Evolutionary conservation across 2,888 invertebrate species (phyloP), one percentile per base, ranked within the genome.

Genomic region (Vanessa cardui): DNA sequence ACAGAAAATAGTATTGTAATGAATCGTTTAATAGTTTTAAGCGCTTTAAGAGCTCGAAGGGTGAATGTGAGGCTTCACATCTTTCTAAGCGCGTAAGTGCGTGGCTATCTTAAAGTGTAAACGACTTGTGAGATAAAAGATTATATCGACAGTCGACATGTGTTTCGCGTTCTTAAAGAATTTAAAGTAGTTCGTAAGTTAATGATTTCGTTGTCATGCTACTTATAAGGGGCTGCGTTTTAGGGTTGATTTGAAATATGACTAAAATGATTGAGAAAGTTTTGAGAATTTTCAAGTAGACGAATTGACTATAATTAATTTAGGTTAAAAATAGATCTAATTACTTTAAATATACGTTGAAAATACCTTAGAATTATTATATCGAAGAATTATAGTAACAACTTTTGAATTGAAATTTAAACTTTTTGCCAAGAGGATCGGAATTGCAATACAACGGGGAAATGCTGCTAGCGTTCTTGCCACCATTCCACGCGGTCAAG

Each of bases 101-200:
- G 78, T 73, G 77, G 74, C 73, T 74, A 76, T 76, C 73, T 74
- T 45, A 66, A 66, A 70, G 68, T 71, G 74, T 77, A 74, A 76
- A 60, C 72, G 73, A 74, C 71, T 71, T 71, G 66, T 45, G 61
- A 80, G 83, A 84, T 83, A 85, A 79, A 60, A 64, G 62, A 64
- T 70, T 69, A 74, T 76, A 77, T 78, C 76, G 79, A 73, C 76
- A 74, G 75, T 74, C 76, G 78, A 83, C 87, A 87, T 83, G 78
- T 87, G 84, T 80, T 83, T 76, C 75, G 75, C 78, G 77, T 83
- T 81, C 77, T 72, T 73, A 68, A 74, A 76, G 81, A 82, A 84
- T 85, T 80, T 83, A 79, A 83, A 86, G 84, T 81, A 81, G 80
- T 78, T 72, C 71, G 45, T 26, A 65, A 68, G 64, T 69, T 72